Base-by-base conservation (phyloP, 2,113 vertebrate species). In the Dromiciops gliroides region DNA sequence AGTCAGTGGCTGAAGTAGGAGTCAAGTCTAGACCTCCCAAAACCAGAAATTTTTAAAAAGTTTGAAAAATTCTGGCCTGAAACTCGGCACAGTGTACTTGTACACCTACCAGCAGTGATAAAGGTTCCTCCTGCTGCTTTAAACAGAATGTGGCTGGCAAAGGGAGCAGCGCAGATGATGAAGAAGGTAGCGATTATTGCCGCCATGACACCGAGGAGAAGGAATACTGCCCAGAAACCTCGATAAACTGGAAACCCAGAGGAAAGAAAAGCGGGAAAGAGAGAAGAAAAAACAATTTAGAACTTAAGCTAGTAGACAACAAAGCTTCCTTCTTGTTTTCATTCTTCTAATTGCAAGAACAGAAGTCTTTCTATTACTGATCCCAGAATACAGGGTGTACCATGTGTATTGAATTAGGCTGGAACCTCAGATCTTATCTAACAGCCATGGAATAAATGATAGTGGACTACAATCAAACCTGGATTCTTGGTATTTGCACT, bases 121-220 rank as follows among this genome's bases (percentile, higher is more conserved):
- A 99, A 99, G 51, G 99, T 98, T 47, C 99, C 98, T 53, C 99
- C 99, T 50, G 99, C 99, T 31, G 98, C 98, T 98, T 99, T 99
- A 95, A 99, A 99, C 11, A 99, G 98, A 26, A 98, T 94, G 89
- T 99, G 98, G 95, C 99, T 99, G 93, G 99, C 97, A 94, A 99
- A 99, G 3, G 99, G 99, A 95, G 99, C 99, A 12, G 99, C 99
- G 47, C 99, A 99, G 98, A 99, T 99, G 98, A 99, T 99, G 98
- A 99, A 23, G 97, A 99, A 99, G 52, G 99, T 99, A 0, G 98
- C 99, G 0, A 97, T 97, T 95, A 99, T 94, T 3, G 99, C 98
- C 11, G 99, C 98, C 0, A 98, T 97, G 49, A 99, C 99, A 2
- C 99, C 99, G 51, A 99, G 98, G 31, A 99, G 99, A 99, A 99